These are phyloP conservation scores for Netelia melanura DNA, from an alignment of 2,888 invertebrate species.

Conservation along the genomic window DNA sequence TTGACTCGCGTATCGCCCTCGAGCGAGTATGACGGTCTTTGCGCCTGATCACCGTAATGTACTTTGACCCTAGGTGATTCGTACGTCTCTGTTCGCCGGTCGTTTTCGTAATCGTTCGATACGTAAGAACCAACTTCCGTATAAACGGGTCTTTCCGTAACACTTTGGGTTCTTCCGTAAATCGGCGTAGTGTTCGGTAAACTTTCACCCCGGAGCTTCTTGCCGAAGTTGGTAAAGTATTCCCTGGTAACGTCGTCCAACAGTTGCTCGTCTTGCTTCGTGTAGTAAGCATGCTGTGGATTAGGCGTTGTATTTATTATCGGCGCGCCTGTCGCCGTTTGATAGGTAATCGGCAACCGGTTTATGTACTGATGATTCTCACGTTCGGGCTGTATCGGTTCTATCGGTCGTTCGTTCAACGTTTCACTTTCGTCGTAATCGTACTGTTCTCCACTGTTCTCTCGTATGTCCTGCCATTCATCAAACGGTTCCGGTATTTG, in stretches of 20 bases:
- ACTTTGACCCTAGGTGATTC: constrained; percentile 85
- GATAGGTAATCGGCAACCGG: constrained; percentile 55
- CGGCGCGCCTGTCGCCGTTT: constrained; percentile 80
- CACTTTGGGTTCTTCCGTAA: constrained; percentile 77
- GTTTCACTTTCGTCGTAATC: constrained; percentile 70
- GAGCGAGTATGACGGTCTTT: constrained; percentile 85
- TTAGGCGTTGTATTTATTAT: constrained; percentile 86
- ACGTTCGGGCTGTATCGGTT: constrained; percentile 44
- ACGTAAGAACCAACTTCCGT: constrained; percentile 72
- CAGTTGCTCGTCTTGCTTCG: constrained; percentile 89
- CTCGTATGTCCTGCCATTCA: constrained; percentile 76
- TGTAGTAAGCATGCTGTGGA: constrained; percentile 88
- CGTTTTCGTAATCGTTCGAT: constrained; percentile 74
- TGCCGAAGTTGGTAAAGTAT: constrained; percentile 91
- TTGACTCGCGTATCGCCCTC: constrained; percentile 90
- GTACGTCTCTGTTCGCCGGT: constrained; percentile 70
- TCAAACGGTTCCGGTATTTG: constrained; percentile 73
- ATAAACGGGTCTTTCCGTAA: constrained; percentile 79
- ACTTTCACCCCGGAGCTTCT: constrained; percentile 87
- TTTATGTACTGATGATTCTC: constrained; percentile 31
- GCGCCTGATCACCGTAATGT: constrained; percentile 86
- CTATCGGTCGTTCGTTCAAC: constrained; percentile 56
- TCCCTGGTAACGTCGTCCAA: constrained; percentile 91
- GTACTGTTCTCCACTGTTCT: constrained; percentile 70
- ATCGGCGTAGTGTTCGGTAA: constrained; percentile 85